phyloP scores from a whole-genome alignment of 2,888 invertebrate species.

The Cordilura impudica region DNA sequence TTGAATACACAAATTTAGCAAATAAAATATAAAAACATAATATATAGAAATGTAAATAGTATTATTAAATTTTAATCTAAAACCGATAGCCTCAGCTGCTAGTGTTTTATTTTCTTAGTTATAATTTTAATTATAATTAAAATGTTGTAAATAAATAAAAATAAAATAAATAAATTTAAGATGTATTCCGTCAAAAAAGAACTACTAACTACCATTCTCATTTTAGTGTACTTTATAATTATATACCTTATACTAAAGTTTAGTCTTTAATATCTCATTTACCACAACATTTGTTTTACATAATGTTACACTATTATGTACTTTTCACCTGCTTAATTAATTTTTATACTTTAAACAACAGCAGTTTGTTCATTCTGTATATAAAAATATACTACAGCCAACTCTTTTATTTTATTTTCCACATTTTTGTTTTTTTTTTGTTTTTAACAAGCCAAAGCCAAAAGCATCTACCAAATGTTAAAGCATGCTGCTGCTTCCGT shows the following conservation, averaged over 20 bases:
- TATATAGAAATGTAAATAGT: too few species aligned
- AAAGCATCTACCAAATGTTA: conserved; percentile 50
- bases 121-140: too few species aligned
- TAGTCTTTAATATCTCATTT: conserved; percentile 39
- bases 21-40: too few species aligned
- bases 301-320: conserved; percentile 60
- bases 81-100: too few species aligned
- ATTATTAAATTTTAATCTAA: too few species aligned
- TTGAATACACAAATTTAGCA: too few species aligned
- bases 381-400: background rate
- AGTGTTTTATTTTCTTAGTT: too few species aligned
- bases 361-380: background rate
- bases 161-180: too few species aligned
- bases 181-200: too few species aligned
- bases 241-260: conserved; percentile 8
- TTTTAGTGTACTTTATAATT: too few species aligned
- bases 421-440: background rate
- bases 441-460: conserved; percentile 38
- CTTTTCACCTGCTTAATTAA: conserved; percentile 64
- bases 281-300: conserved; percentile 60
- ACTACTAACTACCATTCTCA: too few species aligned
- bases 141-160: too few species aligned
- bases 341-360: conserved; percentile 57
- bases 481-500: conserved; percentile 10
- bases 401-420: conserved; percentile 33